Base-by-base conservation (phyloP, 2,888 invertebrate species). In the Napeogenes sylphis region DNA sequence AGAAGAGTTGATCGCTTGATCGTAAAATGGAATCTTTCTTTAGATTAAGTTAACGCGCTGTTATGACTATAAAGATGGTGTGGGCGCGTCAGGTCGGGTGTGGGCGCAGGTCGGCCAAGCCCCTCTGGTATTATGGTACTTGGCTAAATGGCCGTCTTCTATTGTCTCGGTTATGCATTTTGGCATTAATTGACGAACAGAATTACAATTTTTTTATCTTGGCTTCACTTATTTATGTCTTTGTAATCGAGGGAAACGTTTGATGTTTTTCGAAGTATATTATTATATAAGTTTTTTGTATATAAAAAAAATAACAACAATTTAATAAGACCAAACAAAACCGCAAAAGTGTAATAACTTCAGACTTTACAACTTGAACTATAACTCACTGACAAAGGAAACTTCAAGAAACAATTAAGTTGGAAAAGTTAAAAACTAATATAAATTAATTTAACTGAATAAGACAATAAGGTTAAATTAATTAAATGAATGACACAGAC, bases 21-120 rank as follows among this genome's bases (percentile, higher is more conserved):
- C 81, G 80, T 87, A 83, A 83, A 83, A 72, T 69, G 76, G 79
- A 78, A 80, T 80, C 78, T 79, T 78, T 21, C 77, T 78, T 75
- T 79, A 80, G 82, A 81, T 82, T 75, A 78, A 78, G 75, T 82
- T 81, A 80, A 82, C 78, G 73, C 21, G 21, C 21, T 74, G 78
- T 81, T 81, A 79, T 68, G 73, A 73, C 75, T 71, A 74, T 73
- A 80, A 84, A 84, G 84, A 84, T 70, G 21, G 21, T 77, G 83
- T 78, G 80, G 79, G 80, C 76, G 70, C 76, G 71, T 68, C 65
- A 68, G 75, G 79, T 77, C 76, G 74, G 56, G 66, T 74, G 81
- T 80, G 79, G 80, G 81, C 75, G 76, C 69, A 71, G 78, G 65
- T 68, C 65, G 68, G 59, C 64, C 67, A 45, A 61, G 69, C 68